Percentiles rank a stretch among this genome's conserved stretches.
Conservation (phyloP, 2,888 invertebrate species). For the Flexamia atlantica region DNA sequence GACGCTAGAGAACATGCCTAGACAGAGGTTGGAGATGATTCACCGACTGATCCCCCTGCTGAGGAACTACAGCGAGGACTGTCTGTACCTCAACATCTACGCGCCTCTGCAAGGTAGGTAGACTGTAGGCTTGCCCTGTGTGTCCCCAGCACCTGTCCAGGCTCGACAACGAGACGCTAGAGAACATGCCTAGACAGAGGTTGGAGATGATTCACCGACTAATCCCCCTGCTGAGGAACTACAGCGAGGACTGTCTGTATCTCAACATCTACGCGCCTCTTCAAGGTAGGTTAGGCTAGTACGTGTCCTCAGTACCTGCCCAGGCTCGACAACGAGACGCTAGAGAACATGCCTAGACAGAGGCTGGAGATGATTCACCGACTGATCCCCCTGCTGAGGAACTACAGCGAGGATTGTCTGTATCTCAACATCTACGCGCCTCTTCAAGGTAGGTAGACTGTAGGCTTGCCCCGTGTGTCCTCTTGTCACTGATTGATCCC, state of each 20-base stretch:
- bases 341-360: slow-evolving; percentile 94
- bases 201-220: slow-evolving; percentile 92
- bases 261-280: slow-evolving; percentile 97
- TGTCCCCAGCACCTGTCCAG: slow-evolving; percentile 95
- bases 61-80: slow-evolving; percentile 97
- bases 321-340: slow-evolving; percentile 85
- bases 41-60: slow-evolving; percentile 90
- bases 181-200: slow-evolving; percentile 94
- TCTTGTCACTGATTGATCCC: slow-evolving; percentile 90
- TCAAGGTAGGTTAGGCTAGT: slow-evolving; percentile 86
- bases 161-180: slow-evolving; percentile 86
- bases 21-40: slow-evolving; percentile 92
- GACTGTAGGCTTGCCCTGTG: no score
- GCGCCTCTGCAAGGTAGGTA: no score
- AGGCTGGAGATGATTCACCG: slow-evolving; percentile 92
- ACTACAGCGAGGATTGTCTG: slow-evolving; percentile 98
- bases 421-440: slow-evolving; percentile 98
- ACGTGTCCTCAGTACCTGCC: slow-evolving; percentile 96
- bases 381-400: slow-evolving; percentile 89
- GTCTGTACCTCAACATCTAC: slow-evolving; percentile 97
- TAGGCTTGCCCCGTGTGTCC: slow-evolving; percentile 97
- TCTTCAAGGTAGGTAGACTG: no score
- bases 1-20: slow-evolving; percentile 92
- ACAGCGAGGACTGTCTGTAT: slow-evolving; percentile 98
- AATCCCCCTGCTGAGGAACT: slow-evolving; percentile 90